Conservation (phyloP, 1,140 invertebrate genomes). For the Tigriopus japonicus region DNA sequence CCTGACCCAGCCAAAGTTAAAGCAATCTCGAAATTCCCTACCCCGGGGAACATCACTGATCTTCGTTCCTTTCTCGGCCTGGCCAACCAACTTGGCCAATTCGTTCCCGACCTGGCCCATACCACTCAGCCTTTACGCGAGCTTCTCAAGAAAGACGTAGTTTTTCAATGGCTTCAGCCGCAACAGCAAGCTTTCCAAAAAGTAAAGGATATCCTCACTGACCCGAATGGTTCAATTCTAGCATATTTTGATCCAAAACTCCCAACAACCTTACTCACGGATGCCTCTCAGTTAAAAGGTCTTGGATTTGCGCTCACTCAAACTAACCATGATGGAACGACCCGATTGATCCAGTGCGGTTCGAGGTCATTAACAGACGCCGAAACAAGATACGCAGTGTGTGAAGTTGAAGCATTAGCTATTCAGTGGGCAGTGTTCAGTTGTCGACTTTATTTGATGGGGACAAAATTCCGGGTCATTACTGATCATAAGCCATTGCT, state of each 20-base stretch:
- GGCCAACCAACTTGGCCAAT: neutral
- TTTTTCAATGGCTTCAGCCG: neutral
- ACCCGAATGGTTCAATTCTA: neutral
- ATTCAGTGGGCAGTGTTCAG: neutral
- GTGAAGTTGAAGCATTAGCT: neutral
- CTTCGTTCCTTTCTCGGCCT: neutral
- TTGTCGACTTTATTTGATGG: neutral
- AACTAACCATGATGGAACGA: too few relatives aligned
- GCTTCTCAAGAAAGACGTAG: neutral
- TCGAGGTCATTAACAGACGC: neutral
- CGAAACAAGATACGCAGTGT: neutral
- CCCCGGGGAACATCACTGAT: slow-evolving; percentile 12
- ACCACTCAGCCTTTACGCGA: neutral
- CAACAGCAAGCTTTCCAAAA: neutral
- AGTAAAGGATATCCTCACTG: neutral
- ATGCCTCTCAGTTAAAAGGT: too few relatives aligned
- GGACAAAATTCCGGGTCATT: neutral
- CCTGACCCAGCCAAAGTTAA: slow-evolving; percentile 22
- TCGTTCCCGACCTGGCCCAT: neutral
- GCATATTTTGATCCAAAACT: too few relatives aligned
- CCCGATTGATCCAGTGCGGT: neutral
- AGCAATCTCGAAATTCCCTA: slow-evolving; percentile 22
- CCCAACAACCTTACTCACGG: too few relatives aligned
- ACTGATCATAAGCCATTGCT: neutral
- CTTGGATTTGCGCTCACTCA: too few relatives aligned